Base-by-base conservation (phyloP, 1,140 invertebrate genomes). In the Eumeta japonica region DNA sequence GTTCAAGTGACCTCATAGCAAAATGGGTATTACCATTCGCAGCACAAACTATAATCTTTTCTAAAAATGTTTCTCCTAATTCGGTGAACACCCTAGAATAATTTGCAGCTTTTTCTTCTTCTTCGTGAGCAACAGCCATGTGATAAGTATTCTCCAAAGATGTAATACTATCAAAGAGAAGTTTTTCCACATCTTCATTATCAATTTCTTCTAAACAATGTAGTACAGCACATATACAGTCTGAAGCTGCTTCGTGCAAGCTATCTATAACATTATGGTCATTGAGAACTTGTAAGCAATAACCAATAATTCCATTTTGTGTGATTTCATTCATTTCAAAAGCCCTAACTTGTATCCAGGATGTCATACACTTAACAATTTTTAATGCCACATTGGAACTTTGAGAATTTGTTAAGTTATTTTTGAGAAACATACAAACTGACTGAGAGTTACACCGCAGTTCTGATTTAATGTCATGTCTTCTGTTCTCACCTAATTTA, bases 81-180 rank as follows among this genome's bases (percentile, higher is more conserved):
- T 97, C 94, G 10, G 94, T 96, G 67, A 98, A 98, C 48, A 98
- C 87, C 48, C 94, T 84, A 59, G 90, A 92, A 67, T 93, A 97
- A 62, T 95, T 97, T 35, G 92, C 81, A 12, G 90, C 90, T 58
- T 87, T 88, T 54, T 95, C 92, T 43, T 87, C 84, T 59, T 97
- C 93, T 79, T 98, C 95, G 48, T 89, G 83, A 12, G 91, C 90
- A 2, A 97, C 92, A 15, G 93, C 89, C 43, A 92, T 66, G 58
- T 96, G 90, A 64, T 96, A 98, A 3, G 90, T 83, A 31, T 89
- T 83, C 53, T 94, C 89, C 35, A 98, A 75, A 17, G 82, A 75
- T 44, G 89, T 78, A 11, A 97, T 84, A 50, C 86, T 88, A 41
- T 86, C 83, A 58, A 94, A 93, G 16, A 97, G 75, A 37, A 87